Base-by-base conservation (phyloP, 2,797 vertebrate species). In the Myotis daubentonii region DNA sequence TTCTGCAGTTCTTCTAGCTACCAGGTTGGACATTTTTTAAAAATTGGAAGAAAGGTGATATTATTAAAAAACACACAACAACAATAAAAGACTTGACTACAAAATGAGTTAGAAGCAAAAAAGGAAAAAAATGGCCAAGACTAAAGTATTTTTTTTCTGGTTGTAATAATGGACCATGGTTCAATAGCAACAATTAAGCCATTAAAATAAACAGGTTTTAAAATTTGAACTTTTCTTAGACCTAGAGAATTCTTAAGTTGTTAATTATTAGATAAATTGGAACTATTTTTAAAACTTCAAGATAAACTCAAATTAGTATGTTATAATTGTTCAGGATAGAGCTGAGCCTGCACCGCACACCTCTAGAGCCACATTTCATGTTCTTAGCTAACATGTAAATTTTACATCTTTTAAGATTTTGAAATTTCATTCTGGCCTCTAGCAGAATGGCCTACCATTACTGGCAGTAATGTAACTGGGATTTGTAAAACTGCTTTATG, bases 211-310 rank as follows among this genome's bases (percentile, higher is more conserved):
- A 57, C 33, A 82, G 12, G 5, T 71, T 97, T 89, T 60, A 41
- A 84, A 93, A 57, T 28, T 79, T 91, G 51, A 28, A 13, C 30
- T 93, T 94, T 94, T 75, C 11, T 74, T 87, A 41, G 15, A 28
- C 47, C 81, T 96, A 83, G 44, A 90, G 55, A 91, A 93, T 94
- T 93, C 72, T 28, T 94, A 89, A 95, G 55, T 91, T 95, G 23
- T 96, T 92, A 47, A 53, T 92, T 88, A 36, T 87, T 91, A 89
- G 60, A 22, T 94, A 92, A 88, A 57, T 68, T 87, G 93, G 30
- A 86, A 76, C 65, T 85, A 51, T 74, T 84, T 88, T 92, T 86
- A 82, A 62, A 89, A 71, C 68, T 92, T 95, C 23, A 86, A 83
- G 96, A 57, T 70, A 95, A 88, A 51, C 72, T 95, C 57, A 68